Evolutionary conservation across 2,888 invertebrate species (phyloP), one percentile per base, ranked within the genome.

Genomic region (Anarsia innoxiella): DNA sequence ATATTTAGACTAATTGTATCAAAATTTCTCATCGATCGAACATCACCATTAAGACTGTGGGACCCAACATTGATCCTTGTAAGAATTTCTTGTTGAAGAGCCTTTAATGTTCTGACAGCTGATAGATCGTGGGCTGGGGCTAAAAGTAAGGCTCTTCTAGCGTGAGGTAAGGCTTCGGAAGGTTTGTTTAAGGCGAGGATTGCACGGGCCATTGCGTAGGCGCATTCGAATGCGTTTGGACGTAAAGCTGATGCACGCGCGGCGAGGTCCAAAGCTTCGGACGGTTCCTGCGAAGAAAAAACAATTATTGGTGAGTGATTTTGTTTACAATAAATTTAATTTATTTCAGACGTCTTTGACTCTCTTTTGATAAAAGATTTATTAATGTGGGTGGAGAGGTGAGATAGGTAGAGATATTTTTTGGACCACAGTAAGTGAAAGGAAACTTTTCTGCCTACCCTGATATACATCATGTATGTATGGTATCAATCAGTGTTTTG

Each of bases 161-260:
- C 91, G 66, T 97, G 96, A 1, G 89, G 87, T 12, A 96, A 78
- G 0, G 96, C 95, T 49, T 93, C 91, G 14, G 90, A 88, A 2
- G 90, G 82, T 48, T 90, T 89, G 68, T 89, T 90, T 36, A 91
- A 84, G 39, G 96, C 95, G 44, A 95, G 86, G 44, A 91, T 90
- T 4, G 96, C 96, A 61, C 96, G 91, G 0, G 96, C 92, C 66
- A 96, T 88, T 2, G 96, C 96, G 72, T 96, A 97, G 54, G 91
- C 95, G 3, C 96, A 96, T 77, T 97, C 97, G 65, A 94, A 97
- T 2, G 95, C 96, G 63, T 92, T 91, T 1, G 95, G 92, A 48
- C 94, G 93, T 42, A 95, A 86, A 31, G 90, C 89, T 23, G 96
- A 88, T 0, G 95, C 96, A 64, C 95, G 91, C 23, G 93, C 91